phyloP scores from a whole-genome alignment of 2,888 invertebrate species.

The Ormyrus pomaceus region DNA sequence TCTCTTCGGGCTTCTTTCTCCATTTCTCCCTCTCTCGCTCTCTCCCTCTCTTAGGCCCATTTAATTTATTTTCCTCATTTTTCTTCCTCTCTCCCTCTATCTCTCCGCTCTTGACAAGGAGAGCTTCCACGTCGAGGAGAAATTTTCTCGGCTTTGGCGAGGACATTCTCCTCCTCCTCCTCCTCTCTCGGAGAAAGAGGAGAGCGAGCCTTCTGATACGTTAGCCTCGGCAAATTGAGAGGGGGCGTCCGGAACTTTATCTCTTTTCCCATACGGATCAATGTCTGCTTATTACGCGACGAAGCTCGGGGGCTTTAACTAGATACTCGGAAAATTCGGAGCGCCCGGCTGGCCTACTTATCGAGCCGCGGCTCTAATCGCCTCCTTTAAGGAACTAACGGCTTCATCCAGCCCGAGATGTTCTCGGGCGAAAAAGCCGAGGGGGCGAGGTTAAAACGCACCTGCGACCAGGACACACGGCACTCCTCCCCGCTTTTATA shows the following conservation, averaged over 20 bases:
- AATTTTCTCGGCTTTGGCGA: conserved; percentile 2
- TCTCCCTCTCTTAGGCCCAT: conserved; percentile 17
- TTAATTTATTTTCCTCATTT: conserved; percentile 58
- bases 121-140: background rate
- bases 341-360: background rate
- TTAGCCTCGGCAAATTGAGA: conserved; percentile 42
- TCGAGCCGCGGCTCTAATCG: background rate
- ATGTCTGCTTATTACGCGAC: conserved; percentile 51
- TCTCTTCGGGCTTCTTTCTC: background rate
- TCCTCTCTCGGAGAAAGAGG: background rate
- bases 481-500: background rate
- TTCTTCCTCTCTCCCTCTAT: conserved; percentile 19
- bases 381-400: background rate
- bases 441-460: background rate
- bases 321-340: background rate
- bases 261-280: conserved; percentile 39
- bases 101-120: background rate
- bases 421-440: too few species aligned
- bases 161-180: background rate
- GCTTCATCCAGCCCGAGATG: background rate
- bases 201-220: conserved; percentile 20
- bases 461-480: background rate
- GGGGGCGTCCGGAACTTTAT: conserved; percentile 15
- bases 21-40: conserved; percentile 3
- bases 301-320: conserved; percentile 27